These are phyloP conservation scores for Motacilla alba DNA, from an alignment of 2,113 vertebrate genomes.

Conservation along the genomic window DNA sequence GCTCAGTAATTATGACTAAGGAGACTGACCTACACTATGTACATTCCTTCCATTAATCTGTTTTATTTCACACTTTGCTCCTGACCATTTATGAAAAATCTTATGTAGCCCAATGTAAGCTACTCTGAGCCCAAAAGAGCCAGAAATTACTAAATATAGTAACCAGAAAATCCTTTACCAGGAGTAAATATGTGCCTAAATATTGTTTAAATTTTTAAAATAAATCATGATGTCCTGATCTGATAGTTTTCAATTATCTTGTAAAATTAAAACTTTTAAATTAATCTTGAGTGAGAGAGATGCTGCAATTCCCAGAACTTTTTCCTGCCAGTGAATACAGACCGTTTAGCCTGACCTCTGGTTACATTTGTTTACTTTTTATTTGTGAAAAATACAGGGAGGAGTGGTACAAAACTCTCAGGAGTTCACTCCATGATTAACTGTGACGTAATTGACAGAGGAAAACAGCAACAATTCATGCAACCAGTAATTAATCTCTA, in stretches of 20 bases:
- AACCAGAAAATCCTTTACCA: background rate
- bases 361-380: background rate
- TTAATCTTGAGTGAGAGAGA: background rate
- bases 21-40: background rate
- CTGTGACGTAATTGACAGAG: constrained; percentile 59
- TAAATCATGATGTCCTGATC: background rate
- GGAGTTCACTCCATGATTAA: constrained; percentile 59
- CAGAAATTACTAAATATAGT: background rate
- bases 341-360: background rate
- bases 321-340: background rate
- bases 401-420: constrained; percentile 41
- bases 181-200: background rate
- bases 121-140: background rate
- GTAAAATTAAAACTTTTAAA: constrained; percentile 23
- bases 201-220: background rate
- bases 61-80: background rate
- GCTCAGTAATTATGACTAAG: background rate
- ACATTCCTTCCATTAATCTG: background rate
- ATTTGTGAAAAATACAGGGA: constrained; percentile 12
- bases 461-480: constrained; percentile 59
- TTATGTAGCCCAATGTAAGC: background rate
- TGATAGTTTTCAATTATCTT: constrained; percentile 1
- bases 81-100: background rate
- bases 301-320: background rate
- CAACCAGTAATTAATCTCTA: constrained; percentile 58